Conservation (phyloP, 2,888 invertebrate species). For the Argyra leucocephala region DNA sequence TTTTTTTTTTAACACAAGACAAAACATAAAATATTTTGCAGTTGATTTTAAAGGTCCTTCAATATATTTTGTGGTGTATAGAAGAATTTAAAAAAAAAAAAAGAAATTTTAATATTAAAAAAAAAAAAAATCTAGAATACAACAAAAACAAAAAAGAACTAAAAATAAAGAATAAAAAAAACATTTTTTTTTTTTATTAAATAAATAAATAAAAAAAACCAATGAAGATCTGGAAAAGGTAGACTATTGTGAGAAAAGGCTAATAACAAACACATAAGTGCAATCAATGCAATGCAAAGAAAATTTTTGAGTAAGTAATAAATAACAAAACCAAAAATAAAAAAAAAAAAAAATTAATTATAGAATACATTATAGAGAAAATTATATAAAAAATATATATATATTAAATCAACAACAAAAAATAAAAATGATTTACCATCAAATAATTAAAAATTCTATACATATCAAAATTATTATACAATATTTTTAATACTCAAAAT, state of each 20-base stretch:
- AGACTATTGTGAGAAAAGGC: background rate
- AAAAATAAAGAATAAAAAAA: background rate
- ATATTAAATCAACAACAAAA: no score
- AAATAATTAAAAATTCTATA: no score
- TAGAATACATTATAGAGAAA: no score
- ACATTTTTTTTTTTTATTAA: background rate
- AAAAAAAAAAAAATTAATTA: background rate
- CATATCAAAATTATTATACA: no score
- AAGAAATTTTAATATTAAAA: background rate
- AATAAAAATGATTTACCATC: no score
- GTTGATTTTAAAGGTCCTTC: no score
- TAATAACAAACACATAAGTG: background rate
- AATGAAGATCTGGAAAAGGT: background rate
- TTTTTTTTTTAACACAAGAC: no score
- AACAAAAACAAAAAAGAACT: background rate
- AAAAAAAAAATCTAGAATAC: background rate
- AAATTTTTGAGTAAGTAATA: constrained; percentile 6
- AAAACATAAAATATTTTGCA: no score
- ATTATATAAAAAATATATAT: no score
- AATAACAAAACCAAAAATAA: background rate
- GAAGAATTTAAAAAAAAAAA: background rate
- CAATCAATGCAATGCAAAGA: constrained; percentile 6
- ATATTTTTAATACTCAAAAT: no score
- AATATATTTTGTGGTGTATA: no score
- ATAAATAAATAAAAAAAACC: background rate